Percentiles rank a stretch among this genome's conserved stretches.
Evolutionary conservation across 2,888 invertebrate species (phyloP).

Genomic region (Eristalis tenax): DNA sequence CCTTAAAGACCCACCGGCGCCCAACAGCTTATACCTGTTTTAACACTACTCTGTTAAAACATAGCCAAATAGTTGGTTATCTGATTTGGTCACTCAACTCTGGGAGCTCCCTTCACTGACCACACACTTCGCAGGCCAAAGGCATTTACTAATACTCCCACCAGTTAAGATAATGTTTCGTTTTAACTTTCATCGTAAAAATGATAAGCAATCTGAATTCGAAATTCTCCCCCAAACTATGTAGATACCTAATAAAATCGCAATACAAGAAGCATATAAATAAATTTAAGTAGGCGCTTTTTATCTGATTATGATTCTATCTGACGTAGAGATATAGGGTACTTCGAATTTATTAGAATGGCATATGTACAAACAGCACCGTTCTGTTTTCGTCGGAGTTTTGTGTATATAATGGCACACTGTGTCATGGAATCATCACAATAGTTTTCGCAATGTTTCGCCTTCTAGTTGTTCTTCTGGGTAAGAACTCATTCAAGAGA

Average conservation of each 20-base stretch:
- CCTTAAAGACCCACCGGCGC: too few relatives aligned
- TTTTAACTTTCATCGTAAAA: neutral
- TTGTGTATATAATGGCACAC: conserved; percentile 1
- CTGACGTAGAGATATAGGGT: neutral
- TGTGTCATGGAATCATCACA: conserved; percentile 5
- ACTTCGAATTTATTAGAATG: neutral
- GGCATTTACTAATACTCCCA: neutral
- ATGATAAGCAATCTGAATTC: neutral
- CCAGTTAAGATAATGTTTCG: neutral
- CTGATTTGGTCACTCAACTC: neutral
- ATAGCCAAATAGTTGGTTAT: neutral
- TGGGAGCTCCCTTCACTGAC: neutral
- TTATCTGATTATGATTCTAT: conserved; percentile 9
- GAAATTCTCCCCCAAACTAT: neutral
- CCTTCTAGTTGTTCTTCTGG: conserved; percentile 16
- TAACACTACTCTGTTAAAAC: neutral
- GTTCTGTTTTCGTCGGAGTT: neutral
- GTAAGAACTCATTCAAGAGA: conserved; percentile 2
- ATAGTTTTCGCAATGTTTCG: conserved; percentile 35
- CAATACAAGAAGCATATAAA: conserved; percentile 12
- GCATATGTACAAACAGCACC: conserved; percentile 2
- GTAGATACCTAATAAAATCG: neutral
- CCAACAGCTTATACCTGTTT: too few relatives aligned
- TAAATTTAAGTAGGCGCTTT: conserved; percentile 15
- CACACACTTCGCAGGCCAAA: neutral